phyloP scores from a whole-genome alignment of 2,113 vertebrate genomes.

The Phodopus roborovskii region DNA sequence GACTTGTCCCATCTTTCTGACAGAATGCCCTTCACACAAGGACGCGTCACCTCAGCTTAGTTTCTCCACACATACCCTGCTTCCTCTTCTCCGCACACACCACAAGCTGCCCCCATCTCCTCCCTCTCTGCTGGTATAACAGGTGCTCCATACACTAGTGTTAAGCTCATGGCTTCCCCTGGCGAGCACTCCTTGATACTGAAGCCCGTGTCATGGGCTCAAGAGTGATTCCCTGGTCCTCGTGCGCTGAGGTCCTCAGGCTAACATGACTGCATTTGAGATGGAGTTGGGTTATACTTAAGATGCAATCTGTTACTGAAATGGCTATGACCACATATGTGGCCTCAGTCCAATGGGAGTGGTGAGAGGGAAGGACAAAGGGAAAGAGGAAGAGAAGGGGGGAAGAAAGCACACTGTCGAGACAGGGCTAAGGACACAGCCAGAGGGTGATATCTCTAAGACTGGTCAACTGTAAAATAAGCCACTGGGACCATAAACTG shows the following conservation, averaged over 20 bases:
- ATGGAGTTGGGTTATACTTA: neutral
- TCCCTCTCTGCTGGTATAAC: neutral
- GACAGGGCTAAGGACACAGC: neutral
- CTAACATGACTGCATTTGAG: neutral
- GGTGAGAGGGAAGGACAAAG: neutral
- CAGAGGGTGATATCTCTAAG: neutral
- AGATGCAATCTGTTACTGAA: neutral
- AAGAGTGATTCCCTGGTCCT: too few species aligned
- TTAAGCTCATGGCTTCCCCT: neutral
- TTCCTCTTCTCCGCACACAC: accelerated
- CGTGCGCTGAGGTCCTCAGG: neutral
- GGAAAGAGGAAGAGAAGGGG: too few species aligned
- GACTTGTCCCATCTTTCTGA: accelerated
- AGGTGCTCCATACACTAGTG: accelerated
- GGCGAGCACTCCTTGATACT: neutral
- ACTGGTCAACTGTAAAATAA: neutral
- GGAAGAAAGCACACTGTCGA: neutral
- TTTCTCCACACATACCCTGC: accelerated
- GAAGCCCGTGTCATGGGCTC: too few species aligned
- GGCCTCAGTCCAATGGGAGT: neutral
- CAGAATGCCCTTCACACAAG: accelerated
- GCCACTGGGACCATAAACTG: neutral
- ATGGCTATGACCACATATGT: neutral
- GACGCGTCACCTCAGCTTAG: accelerated
- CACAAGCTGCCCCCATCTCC: neutral